Conservation (phyloP, 2,113 vertebrate genomes). For the Heptranchias perlo region DNA sequence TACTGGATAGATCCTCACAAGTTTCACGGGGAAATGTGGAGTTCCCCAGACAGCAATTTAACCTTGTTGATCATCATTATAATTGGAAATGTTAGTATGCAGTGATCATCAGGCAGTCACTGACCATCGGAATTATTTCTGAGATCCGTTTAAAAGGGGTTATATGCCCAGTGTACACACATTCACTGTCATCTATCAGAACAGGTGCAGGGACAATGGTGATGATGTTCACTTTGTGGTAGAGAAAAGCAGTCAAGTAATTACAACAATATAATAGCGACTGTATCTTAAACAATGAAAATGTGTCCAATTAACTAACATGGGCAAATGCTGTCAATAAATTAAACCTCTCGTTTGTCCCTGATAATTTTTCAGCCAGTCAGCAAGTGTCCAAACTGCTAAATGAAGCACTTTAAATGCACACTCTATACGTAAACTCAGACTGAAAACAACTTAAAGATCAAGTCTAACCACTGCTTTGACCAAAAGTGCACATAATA, state of each 20-base stretch:
- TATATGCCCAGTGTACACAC: background rate
- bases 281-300: background rate
- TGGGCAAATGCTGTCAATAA: too few species aligned
- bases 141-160: background rate
- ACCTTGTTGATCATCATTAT: background rate
- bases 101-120: background rate
- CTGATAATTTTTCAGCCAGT: too few species aligned
- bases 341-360: too few species aligned
- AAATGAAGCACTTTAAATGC: too few species aligned
- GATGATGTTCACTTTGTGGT: background rate
- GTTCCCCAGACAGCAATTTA: background rate
- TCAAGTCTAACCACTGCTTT: too few species aligned
- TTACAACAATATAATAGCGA: background rate
- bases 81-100: background rate
- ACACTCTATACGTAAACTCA: too few species aligned
- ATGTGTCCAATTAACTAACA: background rate
- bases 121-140: background rate
- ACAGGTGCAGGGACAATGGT: background rate
- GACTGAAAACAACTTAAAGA: too few species aligned
- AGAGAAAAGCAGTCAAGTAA: background rate
- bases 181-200: background rate
- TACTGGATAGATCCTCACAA: background rate
- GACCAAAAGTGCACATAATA: too few species aligned
- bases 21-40: background rate
- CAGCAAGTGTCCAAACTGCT: too few species aligned